Evolutionary conservation across 2,113 vertebrate genomes (phyloP).

Genomic region (Gnathonemus longibarbis): DNA sequence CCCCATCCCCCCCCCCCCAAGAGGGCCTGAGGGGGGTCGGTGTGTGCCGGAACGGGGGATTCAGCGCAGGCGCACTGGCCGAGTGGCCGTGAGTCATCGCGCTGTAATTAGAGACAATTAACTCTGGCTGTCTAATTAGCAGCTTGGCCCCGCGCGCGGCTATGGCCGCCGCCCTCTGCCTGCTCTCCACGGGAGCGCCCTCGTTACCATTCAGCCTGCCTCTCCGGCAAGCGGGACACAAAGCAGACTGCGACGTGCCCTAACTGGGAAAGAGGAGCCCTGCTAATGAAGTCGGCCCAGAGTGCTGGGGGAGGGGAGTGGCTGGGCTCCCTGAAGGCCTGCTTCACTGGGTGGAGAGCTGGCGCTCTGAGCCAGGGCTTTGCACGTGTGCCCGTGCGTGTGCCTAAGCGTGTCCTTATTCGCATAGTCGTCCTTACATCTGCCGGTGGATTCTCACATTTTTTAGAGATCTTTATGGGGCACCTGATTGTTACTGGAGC

Average conservation of each 20-base stretch:
- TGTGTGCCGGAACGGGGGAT: background rate
- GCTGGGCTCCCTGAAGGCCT: background rate
- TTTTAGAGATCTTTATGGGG: background rate
- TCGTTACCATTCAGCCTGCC: background rate
- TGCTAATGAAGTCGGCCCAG: background rate
- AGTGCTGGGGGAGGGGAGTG: background rate
- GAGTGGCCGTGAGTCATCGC: background rate
- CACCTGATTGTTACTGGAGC: conserved; percentile 1
- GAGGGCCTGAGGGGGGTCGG: background rate
- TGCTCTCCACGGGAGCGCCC: background rate
- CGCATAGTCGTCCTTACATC: background rate
- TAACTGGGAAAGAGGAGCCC: background rate
- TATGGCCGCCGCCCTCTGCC: background rate
- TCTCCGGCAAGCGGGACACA: background rate
- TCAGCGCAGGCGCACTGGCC: background rate
- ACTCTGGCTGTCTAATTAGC: conserved; percentile 17
- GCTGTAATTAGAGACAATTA: conserved; percentile 20
- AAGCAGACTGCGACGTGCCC: conserved; percentile 9
- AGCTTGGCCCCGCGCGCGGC: background rate
- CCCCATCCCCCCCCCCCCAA: too few relatives aligned
- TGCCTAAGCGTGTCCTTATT: background rate
- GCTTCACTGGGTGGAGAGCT: background rate
- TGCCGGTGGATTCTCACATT: background rate
- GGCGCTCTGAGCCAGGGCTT: background rate
- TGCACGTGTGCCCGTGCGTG: background rate